Percentiles rank a stretch among this genome's conserved stretches.
These are phyloP conservation scores for Leucoptera coffeella DNA, from an alignment of 2,888 invertebrate species.

Conservation along the genomic window DNA sequence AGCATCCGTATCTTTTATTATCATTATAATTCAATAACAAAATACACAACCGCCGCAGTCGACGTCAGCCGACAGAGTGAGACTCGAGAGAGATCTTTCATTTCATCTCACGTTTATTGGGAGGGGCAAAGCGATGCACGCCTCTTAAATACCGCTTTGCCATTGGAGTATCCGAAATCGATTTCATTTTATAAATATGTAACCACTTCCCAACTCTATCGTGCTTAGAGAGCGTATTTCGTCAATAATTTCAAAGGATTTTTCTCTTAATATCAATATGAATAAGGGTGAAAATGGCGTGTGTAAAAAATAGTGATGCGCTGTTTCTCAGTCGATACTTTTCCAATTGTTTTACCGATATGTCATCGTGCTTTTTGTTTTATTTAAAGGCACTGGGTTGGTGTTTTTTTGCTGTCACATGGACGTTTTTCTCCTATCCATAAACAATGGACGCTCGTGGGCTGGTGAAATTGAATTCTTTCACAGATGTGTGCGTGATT, in stretches of 20 bases:
- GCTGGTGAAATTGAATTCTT: constrained; percentile 45
- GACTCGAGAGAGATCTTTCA: constrained; percentile 22
- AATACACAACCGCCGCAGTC: too few species aligned
- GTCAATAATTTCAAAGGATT: too few species aligned
- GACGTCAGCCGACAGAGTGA: constrained; percentile 32
- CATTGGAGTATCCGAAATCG: constrained; percentile 51
- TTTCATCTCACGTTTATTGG: constrained; percentile 37
- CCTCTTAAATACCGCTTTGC: constrained; percentile 26
- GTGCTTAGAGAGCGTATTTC: too few species aligned
- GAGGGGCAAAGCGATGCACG: constrained; percentile 31
- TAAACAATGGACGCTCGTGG: too few species aligned
- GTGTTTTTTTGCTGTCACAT: constrained; percentile 14
- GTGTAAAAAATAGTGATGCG: constrained; percentile 13
- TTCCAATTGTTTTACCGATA: constrained; percentile 48
- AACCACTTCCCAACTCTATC: constrained; percentile 29
- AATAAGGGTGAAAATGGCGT: too few species aligned
- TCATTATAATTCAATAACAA: too few species aligned
- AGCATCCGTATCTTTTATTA: too few species aligned
- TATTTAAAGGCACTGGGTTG: constrained; percentile 42
- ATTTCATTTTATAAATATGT: constrained; percentile 54
- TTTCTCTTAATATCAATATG: too few species aligned
- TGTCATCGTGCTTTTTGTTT: constrained; percentile 47
- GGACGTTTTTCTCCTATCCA: too few species aligned
- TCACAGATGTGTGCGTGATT: too few species aligned
- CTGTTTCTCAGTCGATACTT: constrained; percentile 13